phyloP scores from a whole-genome alignment of 2,888 invertebrate species.

The Tryphoninae sp. region DNA sequence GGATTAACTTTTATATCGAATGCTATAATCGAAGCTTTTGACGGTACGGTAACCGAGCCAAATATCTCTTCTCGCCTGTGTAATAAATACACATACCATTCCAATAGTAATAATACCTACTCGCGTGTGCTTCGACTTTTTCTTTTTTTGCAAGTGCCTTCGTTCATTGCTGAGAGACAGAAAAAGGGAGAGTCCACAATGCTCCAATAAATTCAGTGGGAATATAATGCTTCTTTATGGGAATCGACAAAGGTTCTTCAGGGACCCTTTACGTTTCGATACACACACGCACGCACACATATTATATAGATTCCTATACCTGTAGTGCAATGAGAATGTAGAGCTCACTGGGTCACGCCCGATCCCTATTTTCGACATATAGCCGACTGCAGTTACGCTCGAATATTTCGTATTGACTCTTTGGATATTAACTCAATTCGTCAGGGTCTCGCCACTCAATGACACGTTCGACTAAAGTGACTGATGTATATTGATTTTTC shows the following conservation, averaged over 20 bases:
- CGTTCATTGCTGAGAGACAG: conserved; percentile 55
- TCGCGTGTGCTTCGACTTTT: conserved; percentile 49
- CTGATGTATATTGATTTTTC: conserved; percentile 21
- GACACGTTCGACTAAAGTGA: conserved; percentile 56
- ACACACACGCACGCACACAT: conserved; percentile 11
- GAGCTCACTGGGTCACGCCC: conserved; percentile 71
- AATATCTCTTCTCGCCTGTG: conserved; percentile 10
- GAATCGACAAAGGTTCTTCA: conserved; percentile 64
- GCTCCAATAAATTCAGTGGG: conserved; percentile 68
- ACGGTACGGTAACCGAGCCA: conserved; percentile 1
- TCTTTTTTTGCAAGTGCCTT: conserved; percentile 54
- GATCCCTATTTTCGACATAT: conserved; percentile 64
- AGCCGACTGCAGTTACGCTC: conserved; percentile 64
- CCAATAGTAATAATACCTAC: conserved; percentile 44
- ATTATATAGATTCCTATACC: not conserved
- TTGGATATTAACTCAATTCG: conserved; percentile 77
- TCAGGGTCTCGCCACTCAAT: conserved; percentile 69
- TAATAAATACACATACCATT: conserved; percentile 21
- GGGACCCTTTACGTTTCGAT: conserved; percentile 35
- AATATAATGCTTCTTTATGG: conserved; percentile 67
- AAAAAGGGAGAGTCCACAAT: conserved; percentile 24
- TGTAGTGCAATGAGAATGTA: conserved; percentile 11
- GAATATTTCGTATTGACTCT: conserved; percentile 78
- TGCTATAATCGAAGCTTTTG: conserved; percentile 42
- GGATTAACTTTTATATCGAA: conserved; percentile 48